Conservation (phyloP, 2,797 vertebrate species). For the Xyrichtys novacula region DNA sequence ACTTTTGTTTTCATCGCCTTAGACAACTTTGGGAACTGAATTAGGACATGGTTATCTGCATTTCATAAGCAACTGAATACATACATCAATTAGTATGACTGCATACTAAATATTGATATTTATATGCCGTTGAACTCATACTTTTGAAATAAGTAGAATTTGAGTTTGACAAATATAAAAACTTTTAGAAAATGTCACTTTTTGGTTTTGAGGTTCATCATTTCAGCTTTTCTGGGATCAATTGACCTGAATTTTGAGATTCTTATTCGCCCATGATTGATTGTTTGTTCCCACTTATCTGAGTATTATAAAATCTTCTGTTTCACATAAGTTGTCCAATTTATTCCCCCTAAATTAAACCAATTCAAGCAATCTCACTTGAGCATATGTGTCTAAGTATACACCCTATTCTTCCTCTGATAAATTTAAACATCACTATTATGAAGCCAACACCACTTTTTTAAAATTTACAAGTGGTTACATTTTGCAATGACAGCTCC, state of each 20-base stretch:
- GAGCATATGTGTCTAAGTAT: background rate
- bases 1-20: constrained; percentile 22
- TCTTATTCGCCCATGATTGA: background rate
- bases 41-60: background rate
- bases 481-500: background rate
- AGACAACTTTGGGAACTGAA: background rate
- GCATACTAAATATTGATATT: background rate
- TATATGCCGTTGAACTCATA: background rate
- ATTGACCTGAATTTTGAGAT: too few species aligned
- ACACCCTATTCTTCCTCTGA: background rate
- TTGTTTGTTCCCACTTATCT: background rate
- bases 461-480: background rate
- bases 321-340: background rate
- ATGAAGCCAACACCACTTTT: background rate
- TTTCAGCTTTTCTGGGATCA: background rate
- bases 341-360: background rate
- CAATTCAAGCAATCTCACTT: background rate
- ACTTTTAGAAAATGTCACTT: background rate
- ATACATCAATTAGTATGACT: background rate
- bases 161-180: background rate
- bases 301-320: background rate
- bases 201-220: background rate
- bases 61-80: background rate
- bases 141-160: background rate
- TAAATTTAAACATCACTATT: background rate